phyloP scores from a whole-genome alignment of 1,140 invertebrate genomes.

The Pectinophora gossypiella region DNA sequence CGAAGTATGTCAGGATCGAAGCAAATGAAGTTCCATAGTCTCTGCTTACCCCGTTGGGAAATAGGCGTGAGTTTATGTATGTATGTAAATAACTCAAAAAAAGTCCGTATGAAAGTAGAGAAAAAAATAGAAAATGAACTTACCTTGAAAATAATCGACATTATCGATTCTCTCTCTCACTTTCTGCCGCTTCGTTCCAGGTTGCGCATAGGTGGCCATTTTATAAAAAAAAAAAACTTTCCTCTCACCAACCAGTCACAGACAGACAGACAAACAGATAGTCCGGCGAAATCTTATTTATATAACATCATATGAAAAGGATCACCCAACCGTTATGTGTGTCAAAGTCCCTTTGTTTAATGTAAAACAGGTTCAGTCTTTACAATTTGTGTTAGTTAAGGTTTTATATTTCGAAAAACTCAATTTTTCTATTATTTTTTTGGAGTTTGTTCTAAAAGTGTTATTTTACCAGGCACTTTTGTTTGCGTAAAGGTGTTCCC shows the following conservation, averaged over 20 bases:
- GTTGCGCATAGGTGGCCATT: conserved; percentile 45
- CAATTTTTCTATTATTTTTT: too few relatives aligned
- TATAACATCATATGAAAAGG: conserved; percentile 52
- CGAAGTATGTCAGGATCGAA: too few relatives aligned
- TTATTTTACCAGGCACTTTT: too few relatives aligned
- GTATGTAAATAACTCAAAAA: too few relatives aligned
- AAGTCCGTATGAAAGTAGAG: too few relatives aligned
- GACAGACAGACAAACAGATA: conserved; percentile 7
- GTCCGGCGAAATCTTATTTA: conserved; percentile 25
- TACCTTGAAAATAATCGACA: conserved; percentile 68
- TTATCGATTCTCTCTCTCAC: conserved; percentile 44
- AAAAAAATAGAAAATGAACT: conserved; percentile 15
- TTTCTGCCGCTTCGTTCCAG: conserved; percentile 58
- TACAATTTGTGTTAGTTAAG: not conserved
- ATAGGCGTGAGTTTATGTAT: too few relatives aligned
- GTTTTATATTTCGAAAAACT: too few relatives aligned
- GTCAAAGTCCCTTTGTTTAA: conserved; percentile 29
- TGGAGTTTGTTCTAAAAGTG: too few relatives aligned
- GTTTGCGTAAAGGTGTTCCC: too few relatives aligned
- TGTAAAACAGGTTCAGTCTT: conserved; percentile 13
- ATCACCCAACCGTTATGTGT: conserved; percentile 23
- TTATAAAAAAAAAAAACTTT: not conserved
- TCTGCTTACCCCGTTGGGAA: too few relatives aligned
- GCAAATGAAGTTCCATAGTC: too few relatives aligned
- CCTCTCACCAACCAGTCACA: not conserved